Evolutionary conservation across 2,797 vertebrate genomes (phyloP), one percentile per base, ranked within the genome.

Genomic region (Hozukius guyotensis): DNA sequence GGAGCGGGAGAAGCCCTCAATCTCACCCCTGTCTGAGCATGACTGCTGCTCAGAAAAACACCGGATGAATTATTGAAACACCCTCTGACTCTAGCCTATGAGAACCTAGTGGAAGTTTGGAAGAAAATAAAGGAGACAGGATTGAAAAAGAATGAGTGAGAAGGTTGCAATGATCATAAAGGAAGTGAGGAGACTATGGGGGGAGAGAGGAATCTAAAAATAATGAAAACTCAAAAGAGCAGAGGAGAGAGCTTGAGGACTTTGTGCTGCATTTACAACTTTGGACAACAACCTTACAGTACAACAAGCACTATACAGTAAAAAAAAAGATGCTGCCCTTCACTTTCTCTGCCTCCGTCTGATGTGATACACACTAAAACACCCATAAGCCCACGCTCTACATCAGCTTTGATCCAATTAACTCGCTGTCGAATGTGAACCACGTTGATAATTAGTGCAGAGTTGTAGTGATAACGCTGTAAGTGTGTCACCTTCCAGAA

Each of bases 401-500:
- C 68, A 77, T 68, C 53, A 1, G 34, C 72, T 81, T 77, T 73
- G 70, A 87, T 88, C 87, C 85, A 90, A 84, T 93, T 93, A 91
- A 71, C 71, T 81, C 42, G 24, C 76, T 74, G 81, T 89, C 78
- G 88, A 46, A 88, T 69, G 74, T 78, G 78, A 93, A 78, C 68
- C 76, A 53, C 68, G 74, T 76, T 86, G 83, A 89, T 93, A 93
- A 93, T 90, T 94, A 88, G 90, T 61, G 52, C 86, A 84, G 84
- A 81, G 76, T 66, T 86, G 83, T 82, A 31, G 84, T 81, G 88
- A 87, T 90, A 77, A 80, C 67, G 85, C 87, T 89, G 64, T 90
- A 95, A 94, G 86, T 93, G 89, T 94, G 93, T 94, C 93, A 94
- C 91, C 93, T 92, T 94, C 82, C 78, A 87, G 85, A 95, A 93